Evolutionary conservation across 2,113 vertebrate genomes (phyloP).

Genomic region (Eubucco bourcierii): DNA sequence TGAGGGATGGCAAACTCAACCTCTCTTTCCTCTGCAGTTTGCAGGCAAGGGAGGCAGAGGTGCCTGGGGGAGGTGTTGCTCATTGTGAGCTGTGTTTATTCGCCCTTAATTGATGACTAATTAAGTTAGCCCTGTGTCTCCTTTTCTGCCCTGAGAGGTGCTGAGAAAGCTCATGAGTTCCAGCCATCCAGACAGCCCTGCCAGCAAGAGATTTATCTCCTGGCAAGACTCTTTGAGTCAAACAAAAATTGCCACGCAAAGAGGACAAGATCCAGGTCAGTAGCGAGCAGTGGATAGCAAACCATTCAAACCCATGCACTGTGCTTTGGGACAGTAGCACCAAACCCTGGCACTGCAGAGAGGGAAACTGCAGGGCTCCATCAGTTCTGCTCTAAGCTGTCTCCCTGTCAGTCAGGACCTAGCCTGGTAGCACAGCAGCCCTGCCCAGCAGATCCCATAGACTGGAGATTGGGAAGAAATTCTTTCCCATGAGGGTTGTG

Average conservation of each 20-base stretch:
- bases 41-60: not conserved
- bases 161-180: not conserved
- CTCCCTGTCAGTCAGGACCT: not conserved
- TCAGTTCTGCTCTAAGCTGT: not conserved
- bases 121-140: conserved; percentile 20
- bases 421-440: not conserved
- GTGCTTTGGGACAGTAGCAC: not conserved
- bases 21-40: not conserved
- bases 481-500: too few relatives aligned
- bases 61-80: not conserved
- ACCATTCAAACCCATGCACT: not conserved
- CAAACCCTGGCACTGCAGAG: accelerated
- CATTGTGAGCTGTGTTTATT: not conserved
- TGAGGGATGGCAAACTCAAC: not conserved
- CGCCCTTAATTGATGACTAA: not conserved
- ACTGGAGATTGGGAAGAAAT: too few relatives aligned
- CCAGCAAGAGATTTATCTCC: conserved; percentile 2
- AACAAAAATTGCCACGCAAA: not conserved
- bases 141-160: not conserved
- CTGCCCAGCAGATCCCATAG: not conserved
- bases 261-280: not conserved
- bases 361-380: not conserved
- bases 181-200: not conserved
- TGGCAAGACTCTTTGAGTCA: not conserved
- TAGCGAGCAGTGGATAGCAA: not conserved